Evolutionary conservation across 1,140 invertebrate species (phyloP).

Genomic region (Hesperophylax magnus): DNA sequence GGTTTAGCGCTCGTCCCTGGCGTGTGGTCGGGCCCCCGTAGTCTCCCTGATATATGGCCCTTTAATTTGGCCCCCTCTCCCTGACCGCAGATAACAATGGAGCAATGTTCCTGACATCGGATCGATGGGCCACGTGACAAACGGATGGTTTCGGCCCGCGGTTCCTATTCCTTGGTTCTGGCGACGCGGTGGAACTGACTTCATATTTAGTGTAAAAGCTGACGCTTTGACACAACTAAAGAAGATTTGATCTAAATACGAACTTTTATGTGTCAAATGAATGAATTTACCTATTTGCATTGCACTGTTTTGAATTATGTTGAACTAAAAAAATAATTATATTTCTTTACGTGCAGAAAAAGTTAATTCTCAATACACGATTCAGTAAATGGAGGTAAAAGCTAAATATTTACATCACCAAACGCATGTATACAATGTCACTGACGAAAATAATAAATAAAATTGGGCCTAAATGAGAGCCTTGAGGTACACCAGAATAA

Average conservation of each 20-base stretch:
- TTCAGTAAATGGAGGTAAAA: too few relatives aligned
- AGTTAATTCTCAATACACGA: too few relatives aligned
- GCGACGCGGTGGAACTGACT: neutral
- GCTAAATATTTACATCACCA: too few relatives aligned
- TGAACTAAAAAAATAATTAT: too few relatives aligned
- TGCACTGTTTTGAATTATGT: neutral
- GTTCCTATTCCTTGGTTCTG: too few relatives aligned
- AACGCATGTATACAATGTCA: too few relatives aligned
- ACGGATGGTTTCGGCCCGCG: neutral
- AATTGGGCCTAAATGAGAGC: too few relatives aligned
- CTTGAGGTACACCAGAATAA: too few relatives aligned
- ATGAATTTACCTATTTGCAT: neutral
- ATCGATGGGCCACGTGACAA: constrained; percentile 20
- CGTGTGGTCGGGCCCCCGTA: constrained; percentile 47
- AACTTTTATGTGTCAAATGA: neutral
- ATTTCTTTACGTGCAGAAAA: too few relatives aligned
- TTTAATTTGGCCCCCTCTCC: constrained; percentile 36
- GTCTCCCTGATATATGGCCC: constrained; percentile 50
- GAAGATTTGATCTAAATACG: neutral
- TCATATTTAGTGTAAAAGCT: neutral
- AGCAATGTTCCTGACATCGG: constrained; percentile 25
- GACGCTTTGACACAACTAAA: neutral
- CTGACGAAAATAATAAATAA: too few relatives aligned
- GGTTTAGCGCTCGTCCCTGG: constrained; percentile 40
- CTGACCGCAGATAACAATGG: constrained; percentile 30